These are phyloP conservation scores for Pantelozetes paolii DNA, from an alignment of 2,888 invertebrate genomes.

Conservation along the genomic window DNA sequence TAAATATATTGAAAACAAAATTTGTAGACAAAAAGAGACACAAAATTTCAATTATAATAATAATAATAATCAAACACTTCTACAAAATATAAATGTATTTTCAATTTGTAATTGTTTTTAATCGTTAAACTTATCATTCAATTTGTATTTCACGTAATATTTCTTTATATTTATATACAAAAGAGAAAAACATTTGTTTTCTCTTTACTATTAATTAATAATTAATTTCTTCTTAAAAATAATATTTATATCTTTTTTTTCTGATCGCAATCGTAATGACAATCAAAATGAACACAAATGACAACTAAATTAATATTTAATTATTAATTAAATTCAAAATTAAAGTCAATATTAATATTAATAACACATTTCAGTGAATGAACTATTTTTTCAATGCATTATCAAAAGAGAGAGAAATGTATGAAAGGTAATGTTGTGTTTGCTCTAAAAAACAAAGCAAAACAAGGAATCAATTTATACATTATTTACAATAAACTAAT, in stretches of 20 bases:
- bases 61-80: not conserved
- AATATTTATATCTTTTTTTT: slow-evolving; percentile 13
- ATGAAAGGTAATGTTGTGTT: too few species aligned
- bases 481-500: too few species aligned
- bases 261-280: not conserved
- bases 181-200: too few species aligned
- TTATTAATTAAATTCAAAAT: not conserved
- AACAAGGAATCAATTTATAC: too few species aligned
- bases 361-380: slow-evolving; percentile 2
- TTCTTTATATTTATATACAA: slow-evolving; percentile 18
- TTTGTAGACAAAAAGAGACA: not conserved
- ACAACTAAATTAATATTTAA: slow-evolving; percentile 2
- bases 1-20: not conserved
- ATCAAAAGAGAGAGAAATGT: too few species aligned
- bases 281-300: slow-evolving; percentile 19
- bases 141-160: too few species aligned
- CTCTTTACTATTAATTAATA: too few species aligned
- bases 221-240: slow-evolving; percentile 3
- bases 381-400: not conserved
- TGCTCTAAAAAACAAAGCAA: too few species aligned
- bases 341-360: too few species aligned
- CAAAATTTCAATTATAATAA: not conserved
- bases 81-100: slow-evolving; percentile 31
- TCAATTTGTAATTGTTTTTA: not conserved
- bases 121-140: too few species aligned